A percentile compares a stretch with the other conserved stretches of the same genome.
Conservation (phyloP, 2,113 vertebrate species). For the Martes martes region DNA sequence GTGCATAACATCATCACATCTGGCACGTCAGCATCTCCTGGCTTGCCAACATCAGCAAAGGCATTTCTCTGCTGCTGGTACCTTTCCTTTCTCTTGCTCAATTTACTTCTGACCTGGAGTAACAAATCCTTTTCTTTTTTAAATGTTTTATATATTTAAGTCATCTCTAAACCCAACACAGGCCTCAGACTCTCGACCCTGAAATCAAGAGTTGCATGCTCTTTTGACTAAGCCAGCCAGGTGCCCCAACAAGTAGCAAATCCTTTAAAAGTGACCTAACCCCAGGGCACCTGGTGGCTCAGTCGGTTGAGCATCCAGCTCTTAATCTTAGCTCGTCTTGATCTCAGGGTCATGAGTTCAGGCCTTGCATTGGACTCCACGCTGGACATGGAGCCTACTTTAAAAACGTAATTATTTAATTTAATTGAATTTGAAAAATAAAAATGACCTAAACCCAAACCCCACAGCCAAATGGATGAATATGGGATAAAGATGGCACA, state of each 20-base stretch:
- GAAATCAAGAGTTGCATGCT: background rate
- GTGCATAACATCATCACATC: background rate
- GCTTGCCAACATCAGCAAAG: background rate
- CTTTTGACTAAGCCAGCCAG: background rate
- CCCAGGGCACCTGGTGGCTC: background rate
- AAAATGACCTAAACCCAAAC: background rate
- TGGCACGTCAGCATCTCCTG: background rate
- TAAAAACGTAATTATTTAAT: background rate
- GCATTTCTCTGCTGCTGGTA: background rate
- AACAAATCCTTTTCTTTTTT: background rate
- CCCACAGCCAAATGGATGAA: background rate
- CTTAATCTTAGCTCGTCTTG: background rate
- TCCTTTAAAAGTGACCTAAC: background rate
- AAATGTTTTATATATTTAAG: background rate
- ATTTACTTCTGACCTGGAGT: background rate
- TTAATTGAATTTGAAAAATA: background rate
- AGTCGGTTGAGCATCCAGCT: background rate
- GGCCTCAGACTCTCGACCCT: background rate
- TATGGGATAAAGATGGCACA: background rate
- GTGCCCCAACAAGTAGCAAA: background rate
- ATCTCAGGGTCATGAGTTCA: background rate
- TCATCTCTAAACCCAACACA: background rate
- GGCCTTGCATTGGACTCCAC: background rate
- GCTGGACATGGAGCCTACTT: background rate
- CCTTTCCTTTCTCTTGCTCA: constrained; percentile 3